Percentiles rank a stretch among this genome's conserved stretches.
Conservation (phyloP, 2,797 vertebrate species). For the Taenioides sp. region DNA sequence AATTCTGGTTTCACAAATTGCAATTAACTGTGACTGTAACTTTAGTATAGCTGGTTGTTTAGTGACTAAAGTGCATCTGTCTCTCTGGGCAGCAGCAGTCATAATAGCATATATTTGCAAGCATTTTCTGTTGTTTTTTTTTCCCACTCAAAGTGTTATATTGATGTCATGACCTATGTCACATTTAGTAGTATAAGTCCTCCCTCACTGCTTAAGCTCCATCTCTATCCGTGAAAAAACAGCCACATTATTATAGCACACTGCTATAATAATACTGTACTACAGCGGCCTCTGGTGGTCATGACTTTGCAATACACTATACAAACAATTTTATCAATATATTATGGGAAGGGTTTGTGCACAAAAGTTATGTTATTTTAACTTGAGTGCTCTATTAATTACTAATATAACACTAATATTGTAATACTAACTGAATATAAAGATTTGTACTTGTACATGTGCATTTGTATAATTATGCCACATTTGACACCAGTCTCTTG, state of each 20-base stretch:
- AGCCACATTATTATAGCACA: conserved; percentile 25
- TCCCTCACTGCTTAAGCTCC: not conserved
- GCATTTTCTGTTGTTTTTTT: not conserved
- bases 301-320: conserved; percentile 10
- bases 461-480: no score
- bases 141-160: not conserved
- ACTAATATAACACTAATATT: no score
- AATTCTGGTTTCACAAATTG: not conserved
- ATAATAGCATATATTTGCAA: not conserved
- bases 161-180: not conserved
- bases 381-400: no score
- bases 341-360: no score
- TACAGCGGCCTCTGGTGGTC: conserved; percentile 37
- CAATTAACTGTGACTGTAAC: not conserved
- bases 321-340: no score
- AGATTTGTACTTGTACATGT: no score
- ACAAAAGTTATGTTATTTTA: no score
- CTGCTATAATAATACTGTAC: not conserved
- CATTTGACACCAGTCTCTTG: no score
- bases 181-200: not conserved
- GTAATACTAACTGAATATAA: no score
- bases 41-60: not conserved
- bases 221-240: conserved; percentile 1
- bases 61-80: not conserved
- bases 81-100: not conserved